Conservation (phyloP, 2,797 vertebrate genomes). For the Anguilla megastoma region DNA sequence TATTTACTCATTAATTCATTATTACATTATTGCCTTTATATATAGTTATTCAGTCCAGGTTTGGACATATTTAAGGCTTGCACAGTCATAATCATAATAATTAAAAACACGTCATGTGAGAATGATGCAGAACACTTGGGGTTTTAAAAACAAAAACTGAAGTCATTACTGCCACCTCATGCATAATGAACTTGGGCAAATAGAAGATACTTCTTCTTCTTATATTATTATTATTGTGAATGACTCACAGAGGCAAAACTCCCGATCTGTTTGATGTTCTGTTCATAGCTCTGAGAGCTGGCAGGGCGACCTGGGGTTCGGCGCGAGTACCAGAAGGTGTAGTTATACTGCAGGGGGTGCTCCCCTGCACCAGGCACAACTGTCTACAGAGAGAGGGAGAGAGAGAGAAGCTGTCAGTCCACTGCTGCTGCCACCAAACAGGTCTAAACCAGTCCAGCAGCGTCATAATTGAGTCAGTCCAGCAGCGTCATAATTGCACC, state of each 20-base stretch:
- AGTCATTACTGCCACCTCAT: background rate
- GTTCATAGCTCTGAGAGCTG: conserved; percentile 83
- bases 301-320: conserved; percentile 81
- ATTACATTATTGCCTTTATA: background rate
- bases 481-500: background rate
- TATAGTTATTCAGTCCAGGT: background rate
- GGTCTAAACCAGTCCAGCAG: background rate
- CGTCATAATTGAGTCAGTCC: background rate
- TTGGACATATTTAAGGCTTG: background rate
- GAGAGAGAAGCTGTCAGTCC: background rate
- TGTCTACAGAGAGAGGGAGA: conserved; percentile 54
- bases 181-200: background rate
- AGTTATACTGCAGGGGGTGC: conserved; percentile 84
- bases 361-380: conserved; percentile 75
- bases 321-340: conserved; percentile 84
- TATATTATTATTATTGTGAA: background rate
- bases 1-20: background rate
- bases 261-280: conserved; percentile 85
- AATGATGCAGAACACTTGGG: background rate
- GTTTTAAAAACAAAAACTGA: background rate
- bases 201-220: background rate
- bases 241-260: conserved; percentile 78
- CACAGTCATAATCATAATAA: background rate
- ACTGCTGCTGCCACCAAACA: background rate
- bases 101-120: background rate